These are phyloP conservation scores for Ailurus styani DNA, from an alignment of 2,113 vertebrate genomes.

Conservation along the genomic window DNA sequence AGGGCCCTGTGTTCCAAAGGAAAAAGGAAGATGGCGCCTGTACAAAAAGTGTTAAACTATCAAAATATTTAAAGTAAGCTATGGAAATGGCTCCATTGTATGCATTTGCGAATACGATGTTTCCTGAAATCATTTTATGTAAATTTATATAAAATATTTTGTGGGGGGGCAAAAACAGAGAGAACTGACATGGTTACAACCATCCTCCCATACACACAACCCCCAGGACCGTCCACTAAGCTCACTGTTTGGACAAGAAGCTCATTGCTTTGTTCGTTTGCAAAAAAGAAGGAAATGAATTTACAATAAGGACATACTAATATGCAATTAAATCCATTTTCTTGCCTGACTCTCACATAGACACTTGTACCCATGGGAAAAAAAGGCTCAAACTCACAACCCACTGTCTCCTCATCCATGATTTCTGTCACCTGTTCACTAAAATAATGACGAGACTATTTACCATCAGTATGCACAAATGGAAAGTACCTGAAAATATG, in stretches of 20 bases:
- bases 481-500: not conserved
- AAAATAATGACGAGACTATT: not conserved
- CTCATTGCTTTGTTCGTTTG: not conserved
- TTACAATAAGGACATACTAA: not conserved
- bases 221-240: not conserved
- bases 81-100: not conserved
- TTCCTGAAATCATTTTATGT: not conserved
- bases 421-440: not conserved
- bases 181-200: not conserved
- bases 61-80: not conserved
- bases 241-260: not conserved
- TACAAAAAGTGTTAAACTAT: not conserved
- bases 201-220: accelerated
- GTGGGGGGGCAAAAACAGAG: not conserved
- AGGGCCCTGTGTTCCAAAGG: not conserved
- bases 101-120: not conserved
- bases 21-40: not conserved
- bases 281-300: not conserved
- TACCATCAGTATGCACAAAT: not conserved
- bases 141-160: not conserved
- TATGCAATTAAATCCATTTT: not conserved
- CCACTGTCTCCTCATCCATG: not conserved
- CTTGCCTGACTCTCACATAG: not conserved
- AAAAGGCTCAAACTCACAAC: not conserved
- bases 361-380: not conserved